A percentile compares a stretch with the other conserved stretches of the same genome.
These are phyloP conservation scores for Notechis scutatus DNA, from an alignment of 2,113 vertebrate genomes.

Conservation along the genomic window DNA sequence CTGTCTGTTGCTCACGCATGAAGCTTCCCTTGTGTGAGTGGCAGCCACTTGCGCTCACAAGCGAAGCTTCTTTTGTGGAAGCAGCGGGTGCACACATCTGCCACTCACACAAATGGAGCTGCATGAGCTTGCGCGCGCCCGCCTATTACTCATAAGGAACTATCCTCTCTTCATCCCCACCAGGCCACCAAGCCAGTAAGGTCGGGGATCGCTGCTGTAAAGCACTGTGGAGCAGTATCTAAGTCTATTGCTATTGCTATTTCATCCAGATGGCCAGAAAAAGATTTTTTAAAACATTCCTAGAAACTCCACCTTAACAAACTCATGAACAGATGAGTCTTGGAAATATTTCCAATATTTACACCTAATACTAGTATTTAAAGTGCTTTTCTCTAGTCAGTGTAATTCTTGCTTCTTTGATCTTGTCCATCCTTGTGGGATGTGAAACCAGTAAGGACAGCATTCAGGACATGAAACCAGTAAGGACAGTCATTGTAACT, in stretches of 20 bases:
- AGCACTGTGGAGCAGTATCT: background rate
- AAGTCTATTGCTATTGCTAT: background rate
- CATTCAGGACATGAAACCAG: background rate
- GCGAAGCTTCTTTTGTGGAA: background rate
- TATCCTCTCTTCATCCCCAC: background rate
- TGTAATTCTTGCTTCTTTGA: background rate
- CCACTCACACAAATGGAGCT: background rate
- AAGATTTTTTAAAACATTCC: background rate
- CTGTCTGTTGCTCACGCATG: no score
- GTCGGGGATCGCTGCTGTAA: background rate
- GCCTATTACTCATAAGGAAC: background rate
- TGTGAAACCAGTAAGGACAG: background rate
- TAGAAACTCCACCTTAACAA: background rate
- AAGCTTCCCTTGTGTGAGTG: background rate
- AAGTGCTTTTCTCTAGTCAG: background rate
- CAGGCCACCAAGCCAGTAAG: background rate
- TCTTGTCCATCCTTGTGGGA: background rate
- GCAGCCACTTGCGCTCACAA: background rate
- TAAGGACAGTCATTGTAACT: constrained; percentile 7
- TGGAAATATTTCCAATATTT: background rate
- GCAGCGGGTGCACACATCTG: no score
- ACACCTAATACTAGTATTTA: background rate
- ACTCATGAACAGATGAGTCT: background rate
- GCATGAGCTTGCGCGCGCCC: background rate
- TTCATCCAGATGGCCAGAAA: background rate